phyloP scores from a whole-genome alignment of 2,113 vertebrate genomes.

The Cyanistes caeruleus region DNA sequence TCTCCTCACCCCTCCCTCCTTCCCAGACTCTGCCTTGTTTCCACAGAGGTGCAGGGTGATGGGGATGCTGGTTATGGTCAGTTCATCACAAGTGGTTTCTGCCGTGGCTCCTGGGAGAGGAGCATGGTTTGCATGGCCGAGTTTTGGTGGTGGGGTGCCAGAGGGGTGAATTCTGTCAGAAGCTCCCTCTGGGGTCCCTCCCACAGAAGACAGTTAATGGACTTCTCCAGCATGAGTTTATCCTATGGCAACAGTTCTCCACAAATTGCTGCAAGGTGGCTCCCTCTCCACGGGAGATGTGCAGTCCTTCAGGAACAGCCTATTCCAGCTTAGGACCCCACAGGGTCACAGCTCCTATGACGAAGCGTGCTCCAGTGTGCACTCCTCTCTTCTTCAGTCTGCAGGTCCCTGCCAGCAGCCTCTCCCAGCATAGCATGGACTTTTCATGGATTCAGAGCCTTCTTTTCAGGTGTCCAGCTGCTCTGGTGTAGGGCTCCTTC shows the following conservation, averaged over 20 bases:
- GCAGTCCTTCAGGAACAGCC: background rate
- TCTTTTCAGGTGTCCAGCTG: background rate
- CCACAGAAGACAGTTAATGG: background rate
- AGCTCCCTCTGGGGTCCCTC: rapidly evolving
- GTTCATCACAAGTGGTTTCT: background rate
- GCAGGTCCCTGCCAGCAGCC: background rate
- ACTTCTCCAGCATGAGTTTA: background rate
- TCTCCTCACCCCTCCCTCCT: background rate
- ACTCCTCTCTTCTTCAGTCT: background rate
- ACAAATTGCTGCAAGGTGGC: background rate
- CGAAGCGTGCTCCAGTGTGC: rapidly evolving
- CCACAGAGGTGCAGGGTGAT: background rate
- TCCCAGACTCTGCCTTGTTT: background rate
- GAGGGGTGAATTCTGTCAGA: too few relatives aligned
- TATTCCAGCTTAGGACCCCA: background rate
- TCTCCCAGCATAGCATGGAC: background rate
- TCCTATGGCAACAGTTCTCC: background rate
- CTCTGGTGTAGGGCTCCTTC: background rate
- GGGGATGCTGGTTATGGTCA: background rate
- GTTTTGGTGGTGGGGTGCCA: too few relatives aligned
- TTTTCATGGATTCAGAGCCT: background rate
- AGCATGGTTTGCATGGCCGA: too few relatives aligned
- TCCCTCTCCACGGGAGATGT: too few relatives aligned
- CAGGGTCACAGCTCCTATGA: background rate
- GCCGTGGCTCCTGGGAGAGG: too few relatives aligned